Percentiles rank a stretch among this genome's conserved stretches.
These are phyloP conservation scores for Tipula lateralis DNA, from an alignment of 2,888 invertebrate genomes.

Conservation along the genomic window DNA sequence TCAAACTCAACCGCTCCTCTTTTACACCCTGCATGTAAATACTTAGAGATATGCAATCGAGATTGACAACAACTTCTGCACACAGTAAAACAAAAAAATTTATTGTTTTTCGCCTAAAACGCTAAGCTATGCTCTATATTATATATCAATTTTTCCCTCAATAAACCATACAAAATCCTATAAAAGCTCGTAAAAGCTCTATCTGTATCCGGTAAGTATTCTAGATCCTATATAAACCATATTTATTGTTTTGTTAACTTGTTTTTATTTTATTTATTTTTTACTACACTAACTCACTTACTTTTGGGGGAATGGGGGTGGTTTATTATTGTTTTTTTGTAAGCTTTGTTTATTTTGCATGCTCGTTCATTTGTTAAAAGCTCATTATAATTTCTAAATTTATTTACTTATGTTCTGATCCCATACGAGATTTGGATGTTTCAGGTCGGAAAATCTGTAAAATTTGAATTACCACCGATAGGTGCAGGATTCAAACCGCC, in stretches of 20 bases:
- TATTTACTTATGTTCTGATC: not conserved
- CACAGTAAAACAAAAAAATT: not conserved
- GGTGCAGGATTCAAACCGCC: too few species aligned
- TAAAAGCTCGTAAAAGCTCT: not conserved
- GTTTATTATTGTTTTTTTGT: not conserved
- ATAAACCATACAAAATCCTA: not conserved
- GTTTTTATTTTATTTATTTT: not conserved
- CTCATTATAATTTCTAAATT: not conserved
- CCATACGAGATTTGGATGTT: not conserved
- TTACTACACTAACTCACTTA: conserved; percentile 13
- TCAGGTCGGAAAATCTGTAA: not conserved
- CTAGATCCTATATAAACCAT: not conserved
- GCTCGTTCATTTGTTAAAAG: not conserved
- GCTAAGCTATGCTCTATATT: not conserved
- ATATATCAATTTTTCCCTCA: not conserved
- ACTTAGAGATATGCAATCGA: not conserved
- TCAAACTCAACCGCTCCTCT: not conserved
- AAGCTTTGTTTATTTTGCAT: not conserved
- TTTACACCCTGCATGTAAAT: not conserved
- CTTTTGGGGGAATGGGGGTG: not conserved
- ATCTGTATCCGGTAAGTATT: not conserved
- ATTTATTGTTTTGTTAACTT: not conserved
- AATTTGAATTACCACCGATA: not conserved
- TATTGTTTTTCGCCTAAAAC: not conserved
- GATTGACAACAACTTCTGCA: not conserved